Base-by-base conservation (phyloP, 1,140 invertebrate species). In the Cryptotermes secundus region DNA sequence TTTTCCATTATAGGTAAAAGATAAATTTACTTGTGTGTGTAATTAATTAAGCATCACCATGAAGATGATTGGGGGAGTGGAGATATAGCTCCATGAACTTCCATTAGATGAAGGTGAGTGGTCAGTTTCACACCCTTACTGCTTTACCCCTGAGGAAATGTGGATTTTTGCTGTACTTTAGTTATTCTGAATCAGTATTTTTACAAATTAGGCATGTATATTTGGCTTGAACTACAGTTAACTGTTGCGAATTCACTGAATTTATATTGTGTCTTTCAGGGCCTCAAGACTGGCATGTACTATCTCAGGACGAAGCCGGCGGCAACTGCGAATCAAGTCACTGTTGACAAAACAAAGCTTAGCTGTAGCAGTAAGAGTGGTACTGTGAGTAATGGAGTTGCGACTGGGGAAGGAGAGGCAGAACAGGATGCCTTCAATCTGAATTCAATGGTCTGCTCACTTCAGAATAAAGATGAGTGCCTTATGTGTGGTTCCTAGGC, bases 211-310 rank as follows among this genome's bases (percentile, higher is more conserved):
- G 38, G 38, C 3, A 49, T 19, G 3, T 4, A 22, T 22, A 22
- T 49, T 22, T 49, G 45, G 45, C 22, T 49, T 49, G 16, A 19
- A 3, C 45, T 49, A 19, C 45, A 3, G 16, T 49, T 49, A 22
- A 14, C 16, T 49, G 45, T 45, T 45, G 19, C 16, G 45, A 3
- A 49, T 14, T 49, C 1, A 19, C 22, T 19, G 22, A 16, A 22
- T 49, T 19, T 49, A 19, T 49, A 19, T 49, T 14, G 45, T 22
- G 19, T 19, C 45, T 88, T 89, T 49, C 86, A 96, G 94, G 96
- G 99, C 14, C 91, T 99, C 24, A 99, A 99, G 91, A 99, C 99
- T 42, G 99, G 99, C 59, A 99, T 99, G 98, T 99, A 99, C 90
- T 99, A 99, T 89, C 91, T 99, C 84, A 92, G 99, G 42, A 99